Evolutionary conservation across 2,797 vertebrate genomes (phyloP).

Genomic region (Hafferia zeledoni): DNA sequence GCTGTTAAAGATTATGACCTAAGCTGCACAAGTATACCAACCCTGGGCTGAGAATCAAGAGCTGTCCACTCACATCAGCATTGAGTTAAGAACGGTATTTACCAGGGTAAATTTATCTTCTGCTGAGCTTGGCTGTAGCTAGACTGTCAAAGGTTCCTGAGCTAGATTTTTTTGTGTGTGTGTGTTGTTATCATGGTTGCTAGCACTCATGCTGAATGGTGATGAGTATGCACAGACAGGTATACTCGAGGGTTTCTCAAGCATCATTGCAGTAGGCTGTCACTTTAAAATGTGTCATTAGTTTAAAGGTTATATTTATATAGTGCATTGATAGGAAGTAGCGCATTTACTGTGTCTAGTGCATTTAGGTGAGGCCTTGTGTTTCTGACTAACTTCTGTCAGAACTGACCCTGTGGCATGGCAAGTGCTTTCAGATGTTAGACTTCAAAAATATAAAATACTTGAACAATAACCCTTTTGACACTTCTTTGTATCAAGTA

Average conservation of each 20-base stretch:
- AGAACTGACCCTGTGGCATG: background rate
- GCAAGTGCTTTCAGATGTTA: background rate
- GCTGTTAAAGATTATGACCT: background rate
- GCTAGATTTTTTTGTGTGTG: background rate
- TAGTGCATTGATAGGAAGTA: background rate
- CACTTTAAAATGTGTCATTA: background rate
- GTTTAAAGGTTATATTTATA: background rate
- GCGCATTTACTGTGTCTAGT: background rate
- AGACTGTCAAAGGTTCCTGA: background rate
- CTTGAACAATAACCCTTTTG: background rate
- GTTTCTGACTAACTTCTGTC: background rate
- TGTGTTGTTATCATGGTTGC: background rate
- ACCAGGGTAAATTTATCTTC: background rate
- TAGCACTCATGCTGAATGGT: background rate
- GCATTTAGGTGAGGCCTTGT: background rate
- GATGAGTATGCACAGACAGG: background rate
- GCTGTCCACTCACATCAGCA: background rate
- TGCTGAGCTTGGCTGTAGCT: background rate
- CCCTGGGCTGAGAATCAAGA: background rate
- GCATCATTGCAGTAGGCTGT: background rate
- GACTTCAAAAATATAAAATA: background rate
- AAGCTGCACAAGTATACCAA: background rate
- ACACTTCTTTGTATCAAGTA: background rate
- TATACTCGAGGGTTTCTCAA: background rate
- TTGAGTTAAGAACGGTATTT: background rate